phyloP scores from a whole-genome alignment of 2,797 vertebrate species.

The Salmo trutta region DNA sequence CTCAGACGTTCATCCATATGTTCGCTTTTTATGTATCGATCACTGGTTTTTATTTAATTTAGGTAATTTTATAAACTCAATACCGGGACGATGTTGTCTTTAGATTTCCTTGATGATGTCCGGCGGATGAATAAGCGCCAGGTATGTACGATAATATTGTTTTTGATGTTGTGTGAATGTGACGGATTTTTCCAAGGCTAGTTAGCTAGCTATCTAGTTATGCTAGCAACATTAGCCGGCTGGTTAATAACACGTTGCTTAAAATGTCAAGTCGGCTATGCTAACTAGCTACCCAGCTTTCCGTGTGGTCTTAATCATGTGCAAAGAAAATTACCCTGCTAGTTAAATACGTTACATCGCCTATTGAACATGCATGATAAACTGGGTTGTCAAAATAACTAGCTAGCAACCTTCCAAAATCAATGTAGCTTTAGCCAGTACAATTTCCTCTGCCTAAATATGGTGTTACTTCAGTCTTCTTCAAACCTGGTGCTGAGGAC shows the following conservation, averaged over 20 bases:
- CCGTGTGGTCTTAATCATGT: neutral
- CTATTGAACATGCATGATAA: neutral
- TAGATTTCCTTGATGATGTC: constrained; percentile 96
- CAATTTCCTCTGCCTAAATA: neutral
- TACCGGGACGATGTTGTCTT: constrained; percentile 81
- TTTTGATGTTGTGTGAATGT: neutral
- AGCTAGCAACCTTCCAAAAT: neutral
- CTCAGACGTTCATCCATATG: constrained; percentile 62
- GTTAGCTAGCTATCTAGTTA: constrained; percentile 44
- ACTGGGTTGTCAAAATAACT: neutral
- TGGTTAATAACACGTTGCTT: constrained; percentile 5
- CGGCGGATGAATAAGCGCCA: constrained; percentile 98
- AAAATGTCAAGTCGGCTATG: neutral
- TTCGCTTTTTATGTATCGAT: constrained; percentile 31
- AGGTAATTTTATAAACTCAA: constrained; percentile 30
- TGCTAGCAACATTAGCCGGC: constrained; percentile 45
- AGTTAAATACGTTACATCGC: neutral
- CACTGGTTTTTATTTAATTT: constrained; percentile 60
- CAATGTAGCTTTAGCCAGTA: neutral
- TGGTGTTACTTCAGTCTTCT: neutral
- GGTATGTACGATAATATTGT: constrained; percentile 72
- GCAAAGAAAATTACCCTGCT: neutral
- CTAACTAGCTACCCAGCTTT: neutral
- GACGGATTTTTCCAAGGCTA: neutral
- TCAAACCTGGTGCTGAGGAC: neutral